Evolutionary conservation across 1,140 invertebrate species (phyloP).

Genomic region (Glossosoma conforme): DNA sequence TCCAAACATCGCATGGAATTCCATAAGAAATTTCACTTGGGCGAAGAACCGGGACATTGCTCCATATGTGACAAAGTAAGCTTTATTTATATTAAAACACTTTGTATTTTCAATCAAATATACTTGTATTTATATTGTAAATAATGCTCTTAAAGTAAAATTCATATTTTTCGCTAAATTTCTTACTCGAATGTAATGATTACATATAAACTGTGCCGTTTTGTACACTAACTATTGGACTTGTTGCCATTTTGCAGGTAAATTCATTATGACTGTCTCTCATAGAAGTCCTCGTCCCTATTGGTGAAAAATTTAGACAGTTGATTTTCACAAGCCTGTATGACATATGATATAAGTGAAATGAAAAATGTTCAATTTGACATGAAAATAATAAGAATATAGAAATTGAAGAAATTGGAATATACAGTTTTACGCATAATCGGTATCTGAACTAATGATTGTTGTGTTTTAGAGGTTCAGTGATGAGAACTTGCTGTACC

Average conservation of each 20-base stretch:
- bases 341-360: too few species aligned
- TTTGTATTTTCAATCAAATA: background rate
- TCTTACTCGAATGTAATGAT: background rate
- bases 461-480: slow-evolving; percentile 7
- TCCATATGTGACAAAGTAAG: slow-evolving; percentile 12
- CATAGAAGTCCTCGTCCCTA: too few species aligned
- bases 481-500: slow-evolving; percentile 15
- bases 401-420: too few species aligned
- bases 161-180: background rate
- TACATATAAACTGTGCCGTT: background rate
- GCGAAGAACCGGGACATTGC: slow-evolving; percentile 11
- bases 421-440: too few species aligned
- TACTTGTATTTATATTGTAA: background rate
- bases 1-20: slow-evolving; percentile 17
- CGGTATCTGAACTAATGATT: too few species aligned
- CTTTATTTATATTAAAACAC: too few species aligned
- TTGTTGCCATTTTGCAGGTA: too few species aligned
- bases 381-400: too few species aligned
- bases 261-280: too few species aligned
- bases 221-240: background rate
- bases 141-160: background rate
- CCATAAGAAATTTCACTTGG: slow-evolving; percentile 17
- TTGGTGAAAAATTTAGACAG: too few species aligned
- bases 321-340: too few species aligned
- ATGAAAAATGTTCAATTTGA: too few species aligned